Evolutionary conservation across 2,888 invertebrate genomes (phyloP).

Genomic region (Craniophora ligustri): DNA sequence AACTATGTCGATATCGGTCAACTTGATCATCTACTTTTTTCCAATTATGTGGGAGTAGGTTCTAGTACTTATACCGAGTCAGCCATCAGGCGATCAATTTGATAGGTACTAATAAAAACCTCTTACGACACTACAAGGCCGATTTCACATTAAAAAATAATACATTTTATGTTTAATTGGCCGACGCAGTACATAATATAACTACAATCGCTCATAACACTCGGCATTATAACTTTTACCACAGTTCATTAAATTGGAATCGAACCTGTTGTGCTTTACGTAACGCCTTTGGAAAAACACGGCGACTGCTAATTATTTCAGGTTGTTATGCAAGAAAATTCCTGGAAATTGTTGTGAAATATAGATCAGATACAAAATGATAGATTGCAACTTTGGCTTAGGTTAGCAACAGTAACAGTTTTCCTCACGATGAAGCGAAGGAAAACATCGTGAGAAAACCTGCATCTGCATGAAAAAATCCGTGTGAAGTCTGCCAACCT

Average conservation of each 20-base stretch:
- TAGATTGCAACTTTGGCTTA: slow-evolving; percentile 18
- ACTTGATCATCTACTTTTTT: too few relatives aligned
- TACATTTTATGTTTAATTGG: neutral
- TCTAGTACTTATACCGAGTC: too few relatives aligned
- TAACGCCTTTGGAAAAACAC: slow-evolving; percentile 34
- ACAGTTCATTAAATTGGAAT: slow-evolving; percentile 29
- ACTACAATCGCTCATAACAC: slow-evolving; percentile 4
- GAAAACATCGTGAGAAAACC: too few relatives aligned
- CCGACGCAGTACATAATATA: neutral
- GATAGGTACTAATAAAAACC: neutral
- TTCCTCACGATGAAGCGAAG: too few relatives aligned
- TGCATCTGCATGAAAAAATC: too few relatives aligned
- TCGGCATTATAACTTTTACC: slow-evolving; percentile 20
- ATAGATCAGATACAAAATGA: slow-evolving; percentile 22
- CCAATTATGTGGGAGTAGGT: too few relatives aligned
- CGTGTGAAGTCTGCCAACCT: too few relatives aligned
- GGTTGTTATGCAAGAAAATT: slow-evolving; percentile 34
- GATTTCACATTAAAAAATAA: neutral
- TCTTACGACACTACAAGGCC: neutral
- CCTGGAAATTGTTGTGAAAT: slow-evolving; percentile 40
- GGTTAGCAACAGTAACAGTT: too few relatives aligned
- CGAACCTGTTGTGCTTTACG: slow-evolving; percentile 46
- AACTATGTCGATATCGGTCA: too few relatives aligned
- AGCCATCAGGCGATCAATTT: too few relatives aligned
- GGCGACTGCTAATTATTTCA: slow-evolving; percentile 25